A percentile compares a stretch with the other conserved stretches of the same genome.
These are phyloP conservation scores for Microtus montanus DNA, from an alignment of 2,113 vertebrate species.

Conservation along the genomic window DNA sequence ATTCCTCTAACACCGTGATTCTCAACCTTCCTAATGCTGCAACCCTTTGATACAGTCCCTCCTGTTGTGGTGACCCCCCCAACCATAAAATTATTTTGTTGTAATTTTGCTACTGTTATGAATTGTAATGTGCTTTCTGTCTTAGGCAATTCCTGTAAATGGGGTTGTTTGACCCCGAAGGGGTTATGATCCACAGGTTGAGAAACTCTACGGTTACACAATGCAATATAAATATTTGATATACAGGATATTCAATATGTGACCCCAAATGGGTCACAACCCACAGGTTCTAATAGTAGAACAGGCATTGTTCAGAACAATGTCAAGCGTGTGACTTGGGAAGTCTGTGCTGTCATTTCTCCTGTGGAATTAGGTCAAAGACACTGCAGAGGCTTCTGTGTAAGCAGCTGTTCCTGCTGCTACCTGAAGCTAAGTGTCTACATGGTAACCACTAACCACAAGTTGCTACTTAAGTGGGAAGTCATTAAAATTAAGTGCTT, in stretches of 20 bases:
- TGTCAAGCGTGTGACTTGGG: neutral
- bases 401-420: neutral
- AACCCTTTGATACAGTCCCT: neutral
- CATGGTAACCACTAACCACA: neutral
- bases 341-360: neutral
- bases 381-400: neutral
- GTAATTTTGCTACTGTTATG: neutral
- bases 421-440: neutral
- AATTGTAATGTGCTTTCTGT: too few species aligned
- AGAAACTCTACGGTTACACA: too few species aligned
- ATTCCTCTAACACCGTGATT: neutral
- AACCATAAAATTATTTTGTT: neutral
- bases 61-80: neutral
- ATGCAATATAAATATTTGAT: too few species aligned
- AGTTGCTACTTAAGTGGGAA: neutral
- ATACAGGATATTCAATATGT: too few species aligned
- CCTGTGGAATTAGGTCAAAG: neutral
- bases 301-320: neutral
- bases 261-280: neutral
- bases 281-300: neutral
- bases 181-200: too few species aligned
- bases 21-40: neutral
- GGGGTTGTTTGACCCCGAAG: too few species aligned
- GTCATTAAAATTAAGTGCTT: neutral
- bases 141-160: too few species aligned